Evolutionary conservation across 1,140 invertebrate genomes (phyloP).

Genomic region (Paraescarpia echinospica): DNA sequence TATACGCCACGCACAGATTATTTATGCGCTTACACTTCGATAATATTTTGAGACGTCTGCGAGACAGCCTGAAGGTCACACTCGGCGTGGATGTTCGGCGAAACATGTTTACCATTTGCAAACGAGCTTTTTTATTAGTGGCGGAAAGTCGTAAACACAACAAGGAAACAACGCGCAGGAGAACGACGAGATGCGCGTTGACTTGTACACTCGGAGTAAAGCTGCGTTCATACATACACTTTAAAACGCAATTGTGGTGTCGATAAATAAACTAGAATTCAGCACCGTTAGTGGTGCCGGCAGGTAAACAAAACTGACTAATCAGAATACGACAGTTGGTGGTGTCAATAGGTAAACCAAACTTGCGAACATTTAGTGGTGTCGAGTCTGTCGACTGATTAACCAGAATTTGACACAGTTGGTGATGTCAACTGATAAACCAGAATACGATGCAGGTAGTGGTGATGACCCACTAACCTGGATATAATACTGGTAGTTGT

Average conservation of each 20-base stretch:
- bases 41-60: background rate
- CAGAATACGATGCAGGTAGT: background rate
- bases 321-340: background rate
- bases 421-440: background rate
- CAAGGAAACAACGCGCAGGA: background rate
- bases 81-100: background rate
- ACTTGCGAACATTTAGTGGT: background rate
- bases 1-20: background rate
- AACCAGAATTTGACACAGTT: background rate
- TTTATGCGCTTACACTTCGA: background rate
- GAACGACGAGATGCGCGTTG: background rate
- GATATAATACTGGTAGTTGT: background rate
- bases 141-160: background rate
- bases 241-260: too few relatives aligned
- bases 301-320: too few relatives aligned
- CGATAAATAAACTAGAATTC: too few relatives aligned
- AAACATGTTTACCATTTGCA: conserved; percentile 1
- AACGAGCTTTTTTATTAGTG: background rate
- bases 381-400: background rate
- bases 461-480: too few relatives aligned
- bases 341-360: background rate
- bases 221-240: too few relatives aligned
- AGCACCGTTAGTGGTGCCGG: too few relatives aligned
- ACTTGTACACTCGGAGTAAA: background rate
- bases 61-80: background rate